Conservation (phyloP, 2,888 invertebrate species). For the Muscina levida region DNA sequence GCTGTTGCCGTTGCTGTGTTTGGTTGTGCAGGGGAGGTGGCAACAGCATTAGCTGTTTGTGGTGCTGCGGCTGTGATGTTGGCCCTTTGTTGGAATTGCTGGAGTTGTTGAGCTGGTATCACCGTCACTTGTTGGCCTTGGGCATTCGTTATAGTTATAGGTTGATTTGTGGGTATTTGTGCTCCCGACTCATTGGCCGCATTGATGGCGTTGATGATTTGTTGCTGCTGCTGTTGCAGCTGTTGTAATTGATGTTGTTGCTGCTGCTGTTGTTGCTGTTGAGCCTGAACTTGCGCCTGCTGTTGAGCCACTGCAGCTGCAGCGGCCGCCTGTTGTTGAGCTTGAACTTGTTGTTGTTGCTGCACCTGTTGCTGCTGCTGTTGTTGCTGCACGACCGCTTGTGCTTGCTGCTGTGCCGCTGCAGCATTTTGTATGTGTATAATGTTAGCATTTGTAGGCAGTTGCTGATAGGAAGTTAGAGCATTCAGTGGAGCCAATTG, state of each 20-base stretch:
- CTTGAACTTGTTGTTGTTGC: constrained; percentile 67
- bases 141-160: constrained; percentile 87
- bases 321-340: constrained; percentile 62
- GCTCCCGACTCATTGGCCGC: constrained; percentile 73
- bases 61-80: constrained; percentile 43
- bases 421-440: constrained; percentile 77
- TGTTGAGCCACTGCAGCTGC: constrained; percentile 63
- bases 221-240: constrained; percentile 74
- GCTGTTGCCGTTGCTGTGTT: constrained; percentile 36
- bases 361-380: constrained; percentile 69
- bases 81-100: constrained; percentile 77
- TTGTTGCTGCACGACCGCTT: constrained; percentile 66
- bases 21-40: constrained; percentile 38
- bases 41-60: constrained; percentile 48
- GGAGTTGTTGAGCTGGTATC: constrained; percentile 86
- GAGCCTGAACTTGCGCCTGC: neutral
- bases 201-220: constrained; percentile 74
- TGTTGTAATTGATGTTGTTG: constrained; percentile 64
- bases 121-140: constrained; percentile 91
- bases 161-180: constrained; percentile 81
- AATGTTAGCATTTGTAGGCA: constrained; percentile 77
- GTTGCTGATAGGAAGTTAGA: constrained; percentile 75
- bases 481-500: constrained; percentile 87
- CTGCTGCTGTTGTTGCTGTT: constrained; percentile 66
- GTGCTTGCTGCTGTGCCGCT: constrained; percentile 67